Evolutionary conservation across 2,797 vertebrate species (phyloP).

Genomic region (Amazonetta brasiliensis): DNA sequence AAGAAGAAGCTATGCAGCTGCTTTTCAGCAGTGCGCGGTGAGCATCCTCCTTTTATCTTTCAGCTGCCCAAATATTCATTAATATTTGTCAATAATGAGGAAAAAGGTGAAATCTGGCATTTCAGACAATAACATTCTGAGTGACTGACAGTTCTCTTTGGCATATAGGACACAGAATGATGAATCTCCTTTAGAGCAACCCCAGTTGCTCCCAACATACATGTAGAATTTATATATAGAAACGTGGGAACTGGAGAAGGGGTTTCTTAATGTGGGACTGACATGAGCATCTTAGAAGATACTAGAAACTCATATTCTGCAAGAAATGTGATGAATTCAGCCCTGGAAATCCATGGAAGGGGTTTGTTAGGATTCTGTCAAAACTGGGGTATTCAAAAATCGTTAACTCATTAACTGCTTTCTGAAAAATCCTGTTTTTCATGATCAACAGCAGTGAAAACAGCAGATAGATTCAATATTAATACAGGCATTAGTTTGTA

Average conservation of each 20-base stretch:
- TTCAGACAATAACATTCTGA: neutral
- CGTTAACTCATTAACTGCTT: neutral
- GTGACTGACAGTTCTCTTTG: neutral
- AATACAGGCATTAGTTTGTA: neutral
- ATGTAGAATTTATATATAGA: neutral
- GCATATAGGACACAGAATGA: neutral
- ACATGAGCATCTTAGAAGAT: neutral
- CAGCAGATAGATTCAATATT: neutral
- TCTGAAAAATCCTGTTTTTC: neutral
- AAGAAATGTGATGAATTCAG: neutral
- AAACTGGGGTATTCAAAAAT: neutral
- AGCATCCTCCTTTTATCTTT: neutral
- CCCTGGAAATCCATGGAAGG: neutral
- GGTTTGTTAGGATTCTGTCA: neutral
- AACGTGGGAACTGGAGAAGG: neutral
- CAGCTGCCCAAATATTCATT: neutral
- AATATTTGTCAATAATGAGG: neutral
- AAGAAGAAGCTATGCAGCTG: neutral
- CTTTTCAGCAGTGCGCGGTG: neutral
- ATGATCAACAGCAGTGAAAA: neutral
- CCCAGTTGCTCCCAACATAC: neutral
- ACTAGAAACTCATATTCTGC: neutral
- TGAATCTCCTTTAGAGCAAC: neutral
- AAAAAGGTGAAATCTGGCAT: neutral
- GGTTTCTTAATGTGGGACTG: neutral